Conservation (phyloP, 92 coral and sea anemone species). For the Metridium senile region DNA sequence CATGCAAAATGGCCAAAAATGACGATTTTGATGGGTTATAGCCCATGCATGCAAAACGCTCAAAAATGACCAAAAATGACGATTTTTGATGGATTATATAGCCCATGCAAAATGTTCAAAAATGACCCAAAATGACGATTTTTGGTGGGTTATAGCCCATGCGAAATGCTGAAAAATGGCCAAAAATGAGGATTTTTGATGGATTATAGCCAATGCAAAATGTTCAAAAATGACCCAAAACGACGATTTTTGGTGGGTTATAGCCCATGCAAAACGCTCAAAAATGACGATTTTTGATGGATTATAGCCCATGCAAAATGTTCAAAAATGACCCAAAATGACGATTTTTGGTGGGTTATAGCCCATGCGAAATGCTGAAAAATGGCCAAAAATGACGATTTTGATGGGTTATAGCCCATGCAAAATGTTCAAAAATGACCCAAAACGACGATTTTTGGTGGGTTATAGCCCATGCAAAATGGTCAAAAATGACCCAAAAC, state of each 20-base stretch:
- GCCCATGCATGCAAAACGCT: neutral
- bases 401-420: neutral
- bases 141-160: neutral
- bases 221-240: neutral
- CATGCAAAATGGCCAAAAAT: neutral
- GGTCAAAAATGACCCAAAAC: neutral
- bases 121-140: neutral
- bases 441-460: neutral
- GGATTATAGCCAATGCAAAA: neutral
- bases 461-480: neutral
- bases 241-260: neutral
- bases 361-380: neutral
- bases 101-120: neutral
- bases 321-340: neutral
- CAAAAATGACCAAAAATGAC: conserved; percentile 1
- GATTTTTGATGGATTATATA: neutral
- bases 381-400: neutral
- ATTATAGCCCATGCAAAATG: neutral
- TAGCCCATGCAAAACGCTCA: neutral
- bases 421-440: neutral
- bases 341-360: neutral
- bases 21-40: neutral
- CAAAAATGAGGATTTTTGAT: neutral
- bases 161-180: neutral
- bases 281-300: neutral